A percentile compares a stretch with the other conserved stretches of the same genome.
phyloP scores from a whole-genome alignment of 2,888 invertebrate species.

The Lasioglossum leucozonium region DNA sequence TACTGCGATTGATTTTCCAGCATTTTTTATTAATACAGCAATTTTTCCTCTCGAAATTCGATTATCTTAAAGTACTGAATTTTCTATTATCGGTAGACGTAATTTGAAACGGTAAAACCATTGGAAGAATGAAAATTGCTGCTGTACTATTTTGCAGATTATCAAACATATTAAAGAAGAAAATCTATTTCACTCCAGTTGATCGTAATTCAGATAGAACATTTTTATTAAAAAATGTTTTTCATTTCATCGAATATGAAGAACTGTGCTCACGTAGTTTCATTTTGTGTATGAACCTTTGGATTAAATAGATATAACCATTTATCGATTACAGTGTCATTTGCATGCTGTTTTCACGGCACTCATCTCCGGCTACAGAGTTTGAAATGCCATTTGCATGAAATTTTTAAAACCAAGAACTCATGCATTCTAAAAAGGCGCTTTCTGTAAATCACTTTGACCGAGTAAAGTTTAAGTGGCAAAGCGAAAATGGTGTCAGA shows the following conservation, averaged over 20 bases:
- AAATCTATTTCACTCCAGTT: no score
- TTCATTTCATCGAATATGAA: not conserved
- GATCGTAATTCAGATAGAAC: no score
- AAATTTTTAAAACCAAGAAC: not conserved
- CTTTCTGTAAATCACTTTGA: constrained; percentile 4
- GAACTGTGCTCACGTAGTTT: not conserved
- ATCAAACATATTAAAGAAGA: no score
- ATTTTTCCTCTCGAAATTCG: not conserved
- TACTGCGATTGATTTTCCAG: no score
- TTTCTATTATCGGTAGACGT: no score
- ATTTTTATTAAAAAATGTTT: no score
- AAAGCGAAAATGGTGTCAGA: not conserved
- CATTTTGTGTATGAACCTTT: not conserved
- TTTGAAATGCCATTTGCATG: not conserved
- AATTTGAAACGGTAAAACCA: no score
- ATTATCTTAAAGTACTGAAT: no score
- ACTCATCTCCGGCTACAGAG: not conserved
- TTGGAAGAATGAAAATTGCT: no score
- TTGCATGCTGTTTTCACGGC: not conserved
- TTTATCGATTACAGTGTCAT: not conserved
- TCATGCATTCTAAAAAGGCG: constrained; percentile 5
- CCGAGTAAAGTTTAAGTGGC: constrained; percentile 7
- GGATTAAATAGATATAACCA: not conserved
- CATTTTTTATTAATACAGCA: not conserved
- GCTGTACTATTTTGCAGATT: no score